Evolutionary conservation across 2,113 vertebrate genomes (phyloP), one percentile per base, ranked within the genome.

Genomic region (Channa maculata): DNA sequence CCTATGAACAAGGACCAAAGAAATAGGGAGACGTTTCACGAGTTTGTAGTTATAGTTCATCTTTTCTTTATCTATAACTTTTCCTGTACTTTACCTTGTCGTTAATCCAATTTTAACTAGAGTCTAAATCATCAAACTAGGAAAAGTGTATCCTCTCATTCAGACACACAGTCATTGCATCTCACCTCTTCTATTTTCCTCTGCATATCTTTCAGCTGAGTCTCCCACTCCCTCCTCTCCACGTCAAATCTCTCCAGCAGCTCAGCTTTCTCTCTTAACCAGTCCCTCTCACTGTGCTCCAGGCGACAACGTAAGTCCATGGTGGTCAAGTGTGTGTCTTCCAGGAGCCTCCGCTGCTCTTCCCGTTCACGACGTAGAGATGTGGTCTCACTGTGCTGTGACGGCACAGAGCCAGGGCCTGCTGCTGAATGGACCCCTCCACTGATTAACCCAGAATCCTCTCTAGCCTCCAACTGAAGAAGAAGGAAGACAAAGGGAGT

Each of bases 141-240:
- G 58, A 39, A 59, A 67, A 60, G 58, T 60, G 15, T 12, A 6
- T 45, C 34, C n/a, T n/a, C 5, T 39, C 45, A 67, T 57, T 14
- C 13, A 51, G 48, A 38, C 37, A 65, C 58, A 46, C 52, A 73
- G 4, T 44, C 46, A 6, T 12, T 36, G 44, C 13, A n/a, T 54
- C 88, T 69, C 94, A 98, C 97, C 96, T 97, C 95, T 89, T 99
- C 96, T 86, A 99, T 98, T 92, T 98, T 98, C 90, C 77, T 95
- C 93, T 98, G 97, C 98, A 99, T 98, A 80, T 97, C 94, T 79
- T 95, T 96, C 94, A 98, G 96, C 46, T 99, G 97, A 80, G 93
- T 94, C 91, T 99, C 97, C 98, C 97, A 99, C 79, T 98, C 97
- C 68, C 94, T 96, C 85, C 97, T 96, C 92, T 99, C 98, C 1